Evolutionary conservation across 2,888 invertebrate genomes (phyloP).

Genomic region (Phlogophora meticulosa): DNA sequence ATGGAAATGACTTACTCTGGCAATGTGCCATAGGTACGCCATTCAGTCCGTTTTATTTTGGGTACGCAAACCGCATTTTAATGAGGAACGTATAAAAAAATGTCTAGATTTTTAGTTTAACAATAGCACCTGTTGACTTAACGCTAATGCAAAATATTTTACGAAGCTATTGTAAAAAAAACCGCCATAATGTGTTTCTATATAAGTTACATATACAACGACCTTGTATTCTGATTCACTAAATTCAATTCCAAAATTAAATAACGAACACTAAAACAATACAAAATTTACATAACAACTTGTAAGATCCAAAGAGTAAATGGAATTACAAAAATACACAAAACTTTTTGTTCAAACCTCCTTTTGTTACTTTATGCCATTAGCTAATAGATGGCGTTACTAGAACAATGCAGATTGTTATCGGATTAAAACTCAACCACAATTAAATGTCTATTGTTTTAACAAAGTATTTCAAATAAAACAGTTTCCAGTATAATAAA

Average conservation of each 20-base stretch:
- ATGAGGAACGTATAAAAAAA: slow-evolving; percentile 72
- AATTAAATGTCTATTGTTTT: slow-evolving; percentile 47
- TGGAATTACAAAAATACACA: slow-evolving; percentile 20
- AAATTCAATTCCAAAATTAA: not conserved
- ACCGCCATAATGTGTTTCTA: not conserved
- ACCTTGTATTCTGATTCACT: not conserved
- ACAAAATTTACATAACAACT: not conserved
- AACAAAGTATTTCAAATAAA: slow-evolving; percentile 32
- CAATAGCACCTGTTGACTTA: slow-evolving; percentile 65
- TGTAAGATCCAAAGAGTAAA: slow-evolving; percentile 1
- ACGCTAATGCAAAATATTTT: not conserved
- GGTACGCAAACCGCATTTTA: slow-evolving; percentile 84
- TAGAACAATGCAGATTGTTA: slow-evolving; percentile 60
- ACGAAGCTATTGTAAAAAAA: not conserved
- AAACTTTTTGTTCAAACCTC: slow-evolving; percentile 24
- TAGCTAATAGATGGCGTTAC: slow-evolving; percentile 68
- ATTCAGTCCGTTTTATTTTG: slow-evolving; percentile 82
- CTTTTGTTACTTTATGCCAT: slow-evolving; percentile 38
- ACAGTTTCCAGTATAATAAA: slow-evolving; percentile 33
- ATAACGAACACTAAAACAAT: not conserved
- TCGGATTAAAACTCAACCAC: slow-evolving; percentile 46
- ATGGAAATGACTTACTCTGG: slow-evolving; percentile 84
- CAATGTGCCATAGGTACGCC: slow-evolving; percentile 77
- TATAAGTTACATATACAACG: too few species aligned
- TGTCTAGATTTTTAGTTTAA: slow-evolving; percentile 40